These are phyloP conservation scores for Sphenopsis melanotis DNA, from an alignment of 2,797 vertebrate genomes.

Conservation along the genomic window DNA sequence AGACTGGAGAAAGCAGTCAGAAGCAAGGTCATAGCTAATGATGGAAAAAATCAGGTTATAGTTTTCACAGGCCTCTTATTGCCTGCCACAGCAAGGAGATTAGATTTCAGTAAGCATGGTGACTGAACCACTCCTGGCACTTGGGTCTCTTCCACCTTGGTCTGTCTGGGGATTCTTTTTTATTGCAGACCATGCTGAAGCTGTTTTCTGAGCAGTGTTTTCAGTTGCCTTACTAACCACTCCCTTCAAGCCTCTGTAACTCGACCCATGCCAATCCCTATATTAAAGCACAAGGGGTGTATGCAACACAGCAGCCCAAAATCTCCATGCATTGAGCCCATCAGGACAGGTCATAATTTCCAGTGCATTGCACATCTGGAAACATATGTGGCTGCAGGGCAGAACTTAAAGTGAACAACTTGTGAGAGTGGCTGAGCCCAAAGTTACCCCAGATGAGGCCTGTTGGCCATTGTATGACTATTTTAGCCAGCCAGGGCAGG, in stretches of 20 bases:
- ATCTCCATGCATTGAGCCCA: not conserved
- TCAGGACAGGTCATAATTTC: not conserved
- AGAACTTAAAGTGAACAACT: not conserved
- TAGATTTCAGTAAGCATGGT: slow-evolving; percentile 5
- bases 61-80: slow-evolving; percentile 11
- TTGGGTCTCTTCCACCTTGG: not conserved
- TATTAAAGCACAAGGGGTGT: not conserved
- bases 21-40: slow-evolving; percentile 4
- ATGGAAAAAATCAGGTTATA: slow-evolving; percentile 42
- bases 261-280: not conserved
- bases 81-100: not conserved
- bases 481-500: not conserved
- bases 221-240: not conserved
- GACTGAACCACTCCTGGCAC: slow-evolving; percentile 5
- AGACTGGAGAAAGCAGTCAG: not conserved
- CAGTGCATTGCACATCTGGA: not conserved
- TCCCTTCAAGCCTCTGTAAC: not conserved
- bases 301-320: not conserved
- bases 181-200: not conserved
- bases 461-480: not conserved
- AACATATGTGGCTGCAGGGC: not conserved
- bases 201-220: not conserved
- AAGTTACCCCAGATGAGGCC: not conserved
- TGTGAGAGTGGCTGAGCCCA: not conserved
- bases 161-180: not conserved